Evolutionary conservation across 2,888 invertebrate genomes (phyloP).

Genomic region (Serrognathus titanus): DNA sequence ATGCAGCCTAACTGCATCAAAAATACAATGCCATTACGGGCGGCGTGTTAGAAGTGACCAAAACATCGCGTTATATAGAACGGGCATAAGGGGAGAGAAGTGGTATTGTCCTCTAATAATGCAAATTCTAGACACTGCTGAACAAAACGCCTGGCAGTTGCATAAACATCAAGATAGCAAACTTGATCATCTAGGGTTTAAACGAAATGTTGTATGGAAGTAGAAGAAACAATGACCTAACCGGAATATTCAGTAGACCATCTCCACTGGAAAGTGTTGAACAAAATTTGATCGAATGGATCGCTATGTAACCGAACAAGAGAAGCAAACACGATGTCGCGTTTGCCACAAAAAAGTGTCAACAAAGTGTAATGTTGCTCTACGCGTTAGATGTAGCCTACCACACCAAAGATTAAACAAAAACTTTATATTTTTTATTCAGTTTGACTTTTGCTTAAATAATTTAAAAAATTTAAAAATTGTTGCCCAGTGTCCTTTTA

Average conservation of each 20-base stretch:
- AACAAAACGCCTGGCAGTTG: constrained; percentile 29
- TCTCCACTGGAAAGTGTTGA: not conserved
- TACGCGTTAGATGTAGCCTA: not conserved
- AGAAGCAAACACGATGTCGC: not conserved
- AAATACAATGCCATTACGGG: constrained; percentile 25
- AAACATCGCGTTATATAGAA: constrained; percentile 28
- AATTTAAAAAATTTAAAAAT: no score
- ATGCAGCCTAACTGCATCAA: not conserved
- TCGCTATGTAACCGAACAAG: no score
- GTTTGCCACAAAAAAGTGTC: not conserved
- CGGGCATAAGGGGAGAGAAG: constrained; percentile 29
- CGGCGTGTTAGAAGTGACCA: constrained; percentile 25
- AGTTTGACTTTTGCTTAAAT: no score
- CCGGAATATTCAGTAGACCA: not conserved
- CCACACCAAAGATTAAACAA: no score
- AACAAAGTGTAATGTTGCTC: not conserved
- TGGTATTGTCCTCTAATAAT: constrained; percentile 30
- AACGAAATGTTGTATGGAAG: constrained; percentile 10
- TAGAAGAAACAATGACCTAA: not conserved
- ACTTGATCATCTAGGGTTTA: constrained; percentile 28
- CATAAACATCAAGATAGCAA: constrained; percentile 23
- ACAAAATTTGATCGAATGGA: not conserved
- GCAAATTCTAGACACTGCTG: constrained; percentile 26
- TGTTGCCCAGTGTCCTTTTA: no score
- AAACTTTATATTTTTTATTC: no score